Evolutionary conservation across 2,113 vertebrate species (phyloP).

Genomic region (Megatriorchis doriae): DNA sequence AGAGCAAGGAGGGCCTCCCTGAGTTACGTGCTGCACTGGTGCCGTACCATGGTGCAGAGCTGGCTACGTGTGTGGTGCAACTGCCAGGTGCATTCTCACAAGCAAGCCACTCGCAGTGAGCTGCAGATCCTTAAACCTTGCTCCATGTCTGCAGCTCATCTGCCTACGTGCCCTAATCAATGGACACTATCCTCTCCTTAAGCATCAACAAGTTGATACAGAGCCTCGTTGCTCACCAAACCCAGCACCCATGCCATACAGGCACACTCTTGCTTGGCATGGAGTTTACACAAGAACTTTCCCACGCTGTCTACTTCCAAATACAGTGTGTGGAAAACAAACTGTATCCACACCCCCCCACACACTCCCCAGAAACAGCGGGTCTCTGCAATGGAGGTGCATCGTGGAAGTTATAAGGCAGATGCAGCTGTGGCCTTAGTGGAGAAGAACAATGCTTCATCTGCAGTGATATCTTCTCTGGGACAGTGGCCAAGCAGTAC

Average conservation of each 20-base stretch:
- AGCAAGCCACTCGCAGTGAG: background rate
- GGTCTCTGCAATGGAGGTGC: background rate
- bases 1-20: accelerated
- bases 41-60: background rate
- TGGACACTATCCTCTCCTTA: background rate
- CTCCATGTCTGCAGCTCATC: background rate
- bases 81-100: background rate
- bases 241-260: background rate
- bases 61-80: background rate
- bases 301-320: background rate
- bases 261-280: background rate
- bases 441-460: background rate
- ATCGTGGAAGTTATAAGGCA: background rate
- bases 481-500: background rate
- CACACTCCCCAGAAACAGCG: background rate
- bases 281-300: background rate
- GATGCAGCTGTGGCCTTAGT: background rate
- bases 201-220: background rate
- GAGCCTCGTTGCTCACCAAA: background rate
- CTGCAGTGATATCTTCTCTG: background rate
- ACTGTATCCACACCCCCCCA: background rate
- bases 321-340: background rate
- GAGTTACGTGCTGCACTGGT: accelerated
- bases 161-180: background rate
- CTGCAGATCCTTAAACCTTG: background rate